These are phyloP conservation scores for Peromyscus leucopus DNA, from an alignment of 2,113 vertebrate species.

Conservation along the genomic window DNA sequence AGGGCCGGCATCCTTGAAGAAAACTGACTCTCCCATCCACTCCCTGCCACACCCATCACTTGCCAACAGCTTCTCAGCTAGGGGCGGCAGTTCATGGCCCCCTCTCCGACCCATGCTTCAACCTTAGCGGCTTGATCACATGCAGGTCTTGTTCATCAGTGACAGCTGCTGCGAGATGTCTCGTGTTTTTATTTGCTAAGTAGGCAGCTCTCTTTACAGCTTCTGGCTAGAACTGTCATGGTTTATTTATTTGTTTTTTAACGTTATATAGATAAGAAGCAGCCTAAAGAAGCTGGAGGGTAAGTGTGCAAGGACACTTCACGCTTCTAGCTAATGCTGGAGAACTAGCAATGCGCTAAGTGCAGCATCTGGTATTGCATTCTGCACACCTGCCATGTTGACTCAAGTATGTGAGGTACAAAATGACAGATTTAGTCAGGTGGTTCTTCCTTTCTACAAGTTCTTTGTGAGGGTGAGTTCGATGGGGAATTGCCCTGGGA, in stretches of 20 bases:
- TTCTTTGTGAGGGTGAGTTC: not conserved
- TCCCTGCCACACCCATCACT: no score
- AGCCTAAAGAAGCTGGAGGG: not conserved
- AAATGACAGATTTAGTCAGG: not conserved
- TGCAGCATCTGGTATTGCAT: not conserved
- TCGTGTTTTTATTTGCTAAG: slow-evolving; percentile 42
- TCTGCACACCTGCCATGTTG: not conserved
- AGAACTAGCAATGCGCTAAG: not conserved
- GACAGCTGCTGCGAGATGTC: not conserved
- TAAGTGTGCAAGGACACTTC: not conserved
- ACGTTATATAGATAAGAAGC: not conserved
- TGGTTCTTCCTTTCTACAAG: not conserved
- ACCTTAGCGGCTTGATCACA: not conserved
- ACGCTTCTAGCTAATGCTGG: not conserved
- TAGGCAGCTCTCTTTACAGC: not conserved
- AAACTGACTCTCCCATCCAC: no score
- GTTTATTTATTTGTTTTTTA: not conserved
- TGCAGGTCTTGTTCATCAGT: not conserved
- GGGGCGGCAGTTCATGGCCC: not conserved
- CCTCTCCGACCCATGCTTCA: not conserved
- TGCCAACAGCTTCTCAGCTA: not conserved
- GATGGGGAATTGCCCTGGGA: not conserved
- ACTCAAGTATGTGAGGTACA: not conserved
- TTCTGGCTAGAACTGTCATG: not conserved
- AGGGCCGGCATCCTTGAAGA: not conserved